phyloP scores from a whole-genome alignment of 2,888 invertebrate genomes.

The Capitulum mitella region DNA sequence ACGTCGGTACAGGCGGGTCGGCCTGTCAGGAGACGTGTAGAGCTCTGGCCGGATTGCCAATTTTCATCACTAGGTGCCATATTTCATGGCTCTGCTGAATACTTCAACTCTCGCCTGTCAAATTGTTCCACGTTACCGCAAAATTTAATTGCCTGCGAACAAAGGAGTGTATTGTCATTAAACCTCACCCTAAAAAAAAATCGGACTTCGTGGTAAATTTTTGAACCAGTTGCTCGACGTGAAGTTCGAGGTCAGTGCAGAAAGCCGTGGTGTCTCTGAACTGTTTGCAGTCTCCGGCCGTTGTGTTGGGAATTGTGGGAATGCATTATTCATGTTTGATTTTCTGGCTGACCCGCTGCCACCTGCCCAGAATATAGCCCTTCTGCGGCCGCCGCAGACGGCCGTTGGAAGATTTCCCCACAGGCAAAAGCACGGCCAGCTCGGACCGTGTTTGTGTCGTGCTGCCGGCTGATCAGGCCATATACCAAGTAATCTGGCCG shows the following conservation, averaged over 20 bases:
- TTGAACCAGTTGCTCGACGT: no score
- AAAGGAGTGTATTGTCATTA: no score
- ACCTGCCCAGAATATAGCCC: background rate
- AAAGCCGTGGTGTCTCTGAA: background rate
- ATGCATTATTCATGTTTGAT: constrained; percentile 14
- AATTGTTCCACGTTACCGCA: background rate
- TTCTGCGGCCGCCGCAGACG: background rate
- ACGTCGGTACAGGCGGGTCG: no score
- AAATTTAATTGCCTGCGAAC: background rate
- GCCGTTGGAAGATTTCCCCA: background rate
- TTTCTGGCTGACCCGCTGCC: background rate
- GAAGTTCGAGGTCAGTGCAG: no score
- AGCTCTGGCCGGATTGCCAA: background rate
- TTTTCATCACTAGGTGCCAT: background rate
- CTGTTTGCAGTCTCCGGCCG: background rate
- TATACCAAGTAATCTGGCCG: background rate
- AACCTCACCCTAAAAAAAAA: no score
- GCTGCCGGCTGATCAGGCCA: background rate
- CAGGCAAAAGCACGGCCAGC: background rate
- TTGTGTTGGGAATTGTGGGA: background rate
- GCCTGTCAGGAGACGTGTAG: no score
- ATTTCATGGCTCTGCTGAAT: background rate
- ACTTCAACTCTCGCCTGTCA: background rate
- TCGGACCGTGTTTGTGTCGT: background rate
- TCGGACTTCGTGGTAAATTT: no score